A percentile compares a stretch with the other conserved stretches of the same genome.
Conservation (phyloP, 2,113 vertebrate species). For the Colinus virginianus region DNA sequence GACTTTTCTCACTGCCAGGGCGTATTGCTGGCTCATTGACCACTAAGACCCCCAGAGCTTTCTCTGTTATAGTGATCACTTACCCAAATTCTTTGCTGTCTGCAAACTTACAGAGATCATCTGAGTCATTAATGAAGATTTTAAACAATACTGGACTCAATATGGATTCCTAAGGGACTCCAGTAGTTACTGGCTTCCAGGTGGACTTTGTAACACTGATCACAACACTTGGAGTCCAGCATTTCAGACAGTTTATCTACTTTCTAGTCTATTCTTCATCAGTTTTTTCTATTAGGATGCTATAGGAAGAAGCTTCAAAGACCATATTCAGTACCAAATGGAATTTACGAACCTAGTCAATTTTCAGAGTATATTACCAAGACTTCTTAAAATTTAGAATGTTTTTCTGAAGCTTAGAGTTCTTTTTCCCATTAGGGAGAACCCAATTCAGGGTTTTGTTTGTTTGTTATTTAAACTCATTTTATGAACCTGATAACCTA, state of each 20-base stretch:
- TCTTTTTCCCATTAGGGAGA: not conserved
- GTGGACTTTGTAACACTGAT: not conserved
- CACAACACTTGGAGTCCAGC: not conserved
- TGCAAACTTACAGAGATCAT: not conserved
- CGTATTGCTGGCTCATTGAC: not conserved
- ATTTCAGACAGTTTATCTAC: not conserved
- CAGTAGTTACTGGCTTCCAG: not conserved
- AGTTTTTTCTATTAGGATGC: not conserved
- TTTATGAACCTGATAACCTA: not conserved
- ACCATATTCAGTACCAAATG: not conserved
- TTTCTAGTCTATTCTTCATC: not conserved
- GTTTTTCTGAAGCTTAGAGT: not conserved
- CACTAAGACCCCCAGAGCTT: not conserved
- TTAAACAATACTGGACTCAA: not conserved
- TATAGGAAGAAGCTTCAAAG: not conserved
- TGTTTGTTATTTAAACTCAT: not conserved
- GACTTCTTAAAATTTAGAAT: not conserved
- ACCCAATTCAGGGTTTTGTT: not conserved
- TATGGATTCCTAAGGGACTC: not conserved
- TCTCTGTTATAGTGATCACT: not conserved
- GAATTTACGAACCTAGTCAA: not conserved
- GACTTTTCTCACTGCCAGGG: not conserved
- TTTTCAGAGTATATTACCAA: not conserved
- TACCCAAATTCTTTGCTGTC: not conserved
- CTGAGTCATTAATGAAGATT: not conserved